Conservation (phyloP, 2,888 invertebrate species). For the Melangyna quadrimaculata region DNA sequence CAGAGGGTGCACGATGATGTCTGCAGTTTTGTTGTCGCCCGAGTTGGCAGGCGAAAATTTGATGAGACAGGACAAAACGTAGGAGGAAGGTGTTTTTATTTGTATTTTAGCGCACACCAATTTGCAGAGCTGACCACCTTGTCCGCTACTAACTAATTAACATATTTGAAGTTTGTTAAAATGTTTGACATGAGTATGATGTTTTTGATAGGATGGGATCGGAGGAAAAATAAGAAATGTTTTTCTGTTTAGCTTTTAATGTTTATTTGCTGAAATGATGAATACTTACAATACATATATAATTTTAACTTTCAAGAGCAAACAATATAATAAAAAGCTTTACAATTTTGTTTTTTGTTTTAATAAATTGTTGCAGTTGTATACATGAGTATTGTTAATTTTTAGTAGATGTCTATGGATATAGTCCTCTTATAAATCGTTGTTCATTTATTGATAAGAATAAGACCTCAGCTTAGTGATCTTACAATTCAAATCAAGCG, state of each 20-base stretch:
- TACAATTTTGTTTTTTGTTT: neutral
- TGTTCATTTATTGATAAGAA: too few relatives aligned
- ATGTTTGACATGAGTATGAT: slow-evolving; percentile 9
- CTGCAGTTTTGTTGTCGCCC: neutral
- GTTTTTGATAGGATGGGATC: neutral
- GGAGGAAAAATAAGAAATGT: neutral
- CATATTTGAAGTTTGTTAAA: slow-evolving; percentile 37
- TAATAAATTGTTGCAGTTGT: neutral
- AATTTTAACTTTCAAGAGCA: neutral
- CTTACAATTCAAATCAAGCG: too few relatives aligned
- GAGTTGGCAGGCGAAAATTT: neutral
- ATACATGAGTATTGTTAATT: too few relatives aligned
- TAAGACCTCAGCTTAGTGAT: too few relatives aligned
- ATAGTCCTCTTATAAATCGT: too few relatives aligned
- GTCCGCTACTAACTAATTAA: slow-evolving; percentile 37
- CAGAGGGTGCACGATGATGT: neutral
- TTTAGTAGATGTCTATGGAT: too few relatives aligned
- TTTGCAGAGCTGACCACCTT: slow-evolving; percentile 11
- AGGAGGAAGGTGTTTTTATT: neutral
- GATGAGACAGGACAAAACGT: neutral
- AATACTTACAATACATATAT: too few relatives aligned
- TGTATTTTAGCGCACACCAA: slow-evolving; percentile 19
- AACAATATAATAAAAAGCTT: neutral
- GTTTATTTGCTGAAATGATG: neutral
- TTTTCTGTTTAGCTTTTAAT: neutral